Base-by-base conservation (phyloP, 2,888 invertebrate species). In the Anarsia innoxiella region DNA sequence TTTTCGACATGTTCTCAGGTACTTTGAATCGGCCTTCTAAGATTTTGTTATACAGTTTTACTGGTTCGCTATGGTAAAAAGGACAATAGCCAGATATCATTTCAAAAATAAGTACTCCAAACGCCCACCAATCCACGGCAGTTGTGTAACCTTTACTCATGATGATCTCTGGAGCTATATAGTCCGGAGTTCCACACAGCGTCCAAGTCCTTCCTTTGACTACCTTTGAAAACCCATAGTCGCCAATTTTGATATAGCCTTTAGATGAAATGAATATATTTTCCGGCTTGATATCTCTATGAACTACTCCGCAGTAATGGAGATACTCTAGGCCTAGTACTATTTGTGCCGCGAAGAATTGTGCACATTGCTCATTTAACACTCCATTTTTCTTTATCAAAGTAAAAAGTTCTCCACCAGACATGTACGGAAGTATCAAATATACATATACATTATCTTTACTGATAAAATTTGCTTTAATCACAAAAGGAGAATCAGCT, bases 41-140 rank as follows among this genome's bases (percentile, higher is more conserved):
- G 52, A 98, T 96, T 77, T 95, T 96, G 58, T 94, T 95, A 72
- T 97, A 98, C 55, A 97, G 91, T 65, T 91, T 91, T 86, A 97
- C 94, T 0, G 94, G 93, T 53, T 96, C 93, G 31, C 91, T 89
- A 36, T 92, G 90, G 55, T 91, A 93, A 78, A 99, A 99, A 0
- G 99, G 99, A 8, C 97, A 94, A 71, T 90, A 92, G 0, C 98
- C 98, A 2, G 93, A 90, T 29, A 88, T 88, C 91, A 96, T 93
- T 84, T 97, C 96, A 68, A 87, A 97, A 26, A 96, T 85, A 5
- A 97, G 80, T 1, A 96, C 88, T 0, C 94, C 98, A 30, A 94
- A 87, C 0, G 97, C 91, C 97, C 97, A 98, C 96, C 96, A 98
- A 64, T 98, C 98, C 0, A 95, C 96, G 0, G 94, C 90, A 56